phyloP scores from a whole-genome alignment of 1,140 invertebrate genomes.

The Leptinotarsa lineolata region DNA sequence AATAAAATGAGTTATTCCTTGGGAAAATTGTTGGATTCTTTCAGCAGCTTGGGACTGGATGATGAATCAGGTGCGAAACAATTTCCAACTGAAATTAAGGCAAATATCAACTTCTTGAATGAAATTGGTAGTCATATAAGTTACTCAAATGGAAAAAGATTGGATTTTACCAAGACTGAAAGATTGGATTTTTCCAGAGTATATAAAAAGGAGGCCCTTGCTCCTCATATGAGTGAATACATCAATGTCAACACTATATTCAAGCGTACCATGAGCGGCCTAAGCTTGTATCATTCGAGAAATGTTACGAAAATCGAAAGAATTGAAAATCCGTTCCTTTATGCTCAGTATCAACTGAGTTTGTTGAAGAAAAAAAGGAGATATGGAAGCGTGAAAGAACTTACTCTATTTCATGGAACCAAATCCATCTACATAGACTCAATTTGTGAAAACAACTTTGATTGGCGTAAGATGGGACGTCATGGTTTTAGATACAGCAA shows the following conservation, averaged over 20 bases:
- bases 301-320: not conserved
- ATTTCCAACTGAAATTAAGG: not conserved
- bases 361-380: not conserved
- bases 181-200: too few species aligned
- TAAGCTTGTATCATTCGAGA: too few species aligned
- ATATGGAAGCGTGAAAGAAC: not conserved
- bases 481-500: not conserved
- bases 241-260: not conserved
- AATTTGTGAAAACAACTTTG: slow-evolving; percentile 7
- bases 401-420: slow-evolving; percentile 11
- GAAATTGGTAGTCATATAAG: not conserved
- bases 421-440: not conserved
- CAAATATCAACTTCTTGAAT: not conserved
- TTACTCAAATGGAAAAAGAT: too few species aligned
- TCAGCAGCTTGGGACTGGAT: not conserved
- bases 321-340: slow-evolving; percentile 3
- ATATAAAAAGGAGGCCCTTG: not conserved
- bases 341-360: not conserved
- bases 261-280: not conserved
- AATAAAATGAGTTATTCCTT: not conserved
- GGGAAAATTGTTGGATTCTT: not conserved
- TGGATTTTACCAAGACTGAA: not conserved
- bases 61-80: not conserved
- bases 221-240: not conserved
- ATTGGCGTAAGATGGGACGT: not conserved